A percentile compares a stretch with the other conserved stretches of the same genome.
These are phyloP conservation scores for Crematogaster levior DNA, from an alignment of 2,888 invertebrate species.

Conservation along the genomic window DNA sequence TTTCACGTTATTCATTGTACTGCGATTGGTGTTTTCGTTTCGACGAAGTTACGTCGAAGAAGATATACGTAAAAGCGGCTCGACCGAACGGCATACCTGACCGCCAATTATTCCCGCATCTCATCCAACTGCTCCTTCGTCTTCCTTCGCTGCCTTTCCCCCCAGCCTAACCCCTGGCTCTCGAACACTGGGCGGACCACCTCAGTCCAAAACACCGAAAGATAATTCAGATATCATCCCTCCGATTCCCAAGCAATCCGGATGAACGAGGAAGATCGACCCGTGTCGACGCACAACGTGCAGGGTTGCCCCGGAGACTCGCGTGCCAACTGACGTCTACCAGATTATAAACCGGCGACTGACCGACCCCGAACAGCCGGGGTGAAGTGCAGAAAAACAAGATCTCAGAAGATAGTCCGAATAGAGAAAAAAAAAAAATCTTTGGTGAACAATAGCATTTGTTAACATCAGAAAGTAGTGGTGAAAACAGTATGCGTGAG, in stretches of 20 bases:
- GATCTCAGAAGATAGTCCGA: not conserved
- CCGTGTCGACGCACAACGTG: constrained; percentile 63
- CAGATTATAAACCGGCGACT: constrained; percentile 76
- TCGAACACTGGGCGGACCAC: constrained; percentile 65
- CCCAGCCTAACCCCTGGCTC: constrained; percentile 22
- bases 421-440: constrained; percentile 4
- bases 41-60: constrained; percentile 62
- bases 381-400: constrained; percentile 9
- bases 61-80: constrained; percentile 53
- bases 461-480: not conserved
- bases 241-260: constrained; percentile 72
- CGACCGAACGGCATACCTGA: constrained; percentile 77
- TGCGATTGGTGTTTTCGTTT: not conserved
- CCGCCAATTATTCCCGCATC: constrained; percentile 82
- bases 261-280: constrained; percentile 66
- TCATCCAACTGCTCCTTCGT: constrained; percentile 78
- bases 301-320: constrained; percentile 75
- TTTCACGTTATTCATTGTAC: not conserved
- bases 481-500: not conserved
- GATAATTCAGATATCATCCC: constrained; percentile 84
- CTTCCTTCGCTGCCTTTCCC: not conserved
- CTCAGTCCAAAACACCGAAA: constrained; percentile 67
- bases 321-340: constrained; percentile 83
- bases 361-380: constrained; percentile 32
- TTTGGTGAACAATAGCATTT: constrained; percentile 48